Conservation (phyloP, 2,113 vertebrate species). For the Junco hyemalis region DNA sequence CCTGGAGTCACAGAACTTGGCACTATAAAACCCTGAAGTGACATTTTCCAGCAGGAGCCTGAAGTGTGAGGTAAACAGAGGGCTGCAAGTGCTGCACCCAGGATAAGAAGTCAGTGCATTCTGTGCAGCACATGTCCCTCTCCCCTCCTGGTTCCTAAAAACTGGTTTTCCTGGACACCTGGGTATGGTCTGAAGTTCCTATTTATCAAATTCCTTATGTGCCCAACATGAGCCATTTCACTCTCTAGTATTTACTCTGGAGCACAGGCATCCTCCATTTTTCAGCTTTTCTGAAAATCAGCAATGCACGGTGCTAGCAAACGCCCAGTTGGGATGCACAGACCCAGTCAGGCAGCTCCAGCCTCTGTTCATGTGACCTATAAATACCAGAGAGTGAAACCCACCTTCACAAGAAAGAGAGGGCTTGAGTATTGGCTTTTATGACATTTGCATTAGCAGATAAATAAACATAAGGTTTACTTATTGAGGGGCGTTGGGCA, state of each 20-base stretch:
- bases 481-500: background rate
- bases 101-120: background rate
- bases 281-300: background rate
- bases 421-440: background rate
- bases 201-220: background rate
- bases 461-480: background rate
- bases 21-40: background rate
- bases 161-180: background rate
- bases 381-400: background rate
- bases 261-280: background rate
- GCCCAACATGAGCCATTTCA: background rate
- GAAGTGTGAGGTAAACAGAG: background rate
- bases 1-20: background rate
- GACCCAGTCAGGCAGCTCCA: background rate
- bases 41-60: background rate
- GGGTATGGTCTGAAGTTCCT: background rate
- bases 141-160: background rate
- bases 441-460: background rate
- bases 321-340: background rate
- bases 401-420: background rate
- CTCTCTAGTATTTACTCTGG: no score
- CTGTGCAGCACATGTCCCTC: accelerated
- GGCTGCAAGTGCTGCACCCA: background rate
- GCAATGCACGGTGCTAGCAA: background rate
- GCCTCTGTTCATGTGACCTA: background rate